Conservation (phyloP, 2,888 invertebrate genomes). For the Escarpia spicata region DNA sequence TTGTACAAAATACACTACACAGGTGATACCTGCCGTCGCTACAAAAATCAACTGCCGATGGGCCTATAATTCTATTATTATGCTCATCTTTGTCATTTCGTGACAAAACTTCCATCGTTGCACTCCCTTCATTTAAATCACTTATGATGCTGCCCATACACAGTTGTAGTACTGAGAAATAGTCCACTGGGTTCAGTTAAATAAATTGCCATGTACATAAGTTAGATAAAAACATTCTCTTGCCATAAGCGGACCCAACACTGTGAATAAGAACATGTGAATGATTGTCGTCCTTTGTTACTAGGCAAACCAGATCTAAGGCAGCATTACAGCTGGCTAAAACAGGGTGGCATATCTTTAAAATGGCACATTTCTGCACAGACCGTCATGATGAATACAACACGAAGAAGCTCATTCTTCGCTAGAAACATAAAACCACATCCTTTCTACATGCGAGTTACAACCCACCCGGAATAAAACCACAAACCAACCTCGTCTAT, state of each 20-base stretch:
- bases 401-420: not conserved
- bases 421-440: not conserved
- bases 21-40: not conserved
- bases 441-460: not conserved
- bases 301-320: not conserved
- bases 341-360: not conserved
- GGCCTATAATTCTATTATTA: slow-evolving; percentile 16
- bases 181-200: not conserved
- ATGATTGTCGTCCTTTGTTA: not conserved
- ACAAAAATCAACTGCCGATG: slow-evolving; percentile 10
- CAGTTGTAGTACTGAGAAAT: not conserved
- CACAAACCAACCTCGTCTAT: not conserved
- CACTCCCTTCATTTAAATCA: not conserved
- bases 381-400: not conserved
- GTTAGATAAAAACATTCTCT: not conserved
- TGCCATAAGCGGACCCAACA: not conserved
- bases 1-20: not conserved
- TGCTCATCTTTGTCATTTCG: slow-evolving; percentile 1
- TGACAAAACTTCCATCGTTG: not conserved
- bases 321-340: not conserved
- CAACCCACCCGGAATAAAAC: not conserved
- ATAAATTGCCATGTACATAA: slow-evolving; percentile 13
- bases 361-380: slow-evolving; percentile 12
- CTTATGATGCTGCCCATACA: not conserved
- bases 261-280: not conserved